These are phyloP conservation scores for Ptyas mucosa DNA, from an alignment of 2,113 vertebrate genomes.

Conservation along the genomic window DNA sequence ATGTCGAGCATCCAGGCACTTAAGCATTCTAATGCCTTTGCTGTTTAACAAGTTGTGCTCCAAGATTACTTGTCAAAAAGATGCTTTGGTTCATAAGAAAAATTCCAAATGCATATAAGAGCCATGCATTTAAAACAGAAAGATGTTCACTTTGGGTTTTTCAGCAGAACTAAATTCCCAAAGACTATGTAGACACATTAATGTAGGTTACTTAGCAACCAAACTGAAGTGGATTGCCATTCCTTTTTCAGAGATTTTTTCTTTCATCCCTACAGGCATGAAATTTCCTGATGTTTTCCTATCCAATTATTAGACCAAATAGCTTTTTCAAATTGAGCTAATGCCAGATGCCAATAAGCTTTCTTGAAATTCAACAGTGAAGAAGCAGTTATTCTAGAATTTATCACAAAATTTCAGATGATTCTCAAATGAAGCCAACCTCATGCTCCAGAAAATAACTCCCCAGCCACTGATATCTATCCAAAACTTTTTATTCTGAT, in stretches of 20 bases:
- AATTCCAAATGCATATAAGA: background rate
- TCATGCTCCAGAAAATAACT: background rate
- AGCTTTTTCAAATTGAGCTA: background rate
- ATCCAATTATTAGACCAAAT: background rate
- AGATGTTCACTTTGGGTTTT: background rate
- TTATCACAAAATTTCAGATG: background rate
- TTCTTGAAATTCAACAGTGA: background rate
- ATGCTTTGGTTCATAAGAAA: background rate
- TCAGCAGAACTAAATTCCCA: background rate
- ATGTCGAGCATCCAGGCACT: background rate
- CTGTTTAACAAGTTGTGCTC: background rate
- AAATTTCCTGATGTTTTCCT: background rate
- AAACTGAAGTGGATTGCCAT: background rate
- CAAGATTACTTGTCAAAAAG: background rate
- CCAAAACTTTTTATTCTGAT: background rate
- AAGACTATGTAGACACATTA: background rate
- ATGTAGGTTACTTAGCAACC: background rate
- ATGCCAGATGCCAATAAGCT: background rate
- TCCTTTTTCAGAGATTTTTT: background rate
- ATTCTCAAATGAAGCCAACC: background rate
- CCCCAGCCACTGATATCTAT: background rate
- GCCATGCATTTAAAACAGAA: background rate
- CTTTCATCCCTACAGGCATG: background rate
- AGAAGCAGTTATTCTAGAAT: background rate
- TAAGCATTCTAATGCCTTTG: background rate